Percentiles rank a stretch among this genome's conserved stretches.
These are phyloP conservation scores for Nipponia nippon DNA, from an alignment of 2,113 vertebrate genomes.

Conservation along the genomic window DNA sequence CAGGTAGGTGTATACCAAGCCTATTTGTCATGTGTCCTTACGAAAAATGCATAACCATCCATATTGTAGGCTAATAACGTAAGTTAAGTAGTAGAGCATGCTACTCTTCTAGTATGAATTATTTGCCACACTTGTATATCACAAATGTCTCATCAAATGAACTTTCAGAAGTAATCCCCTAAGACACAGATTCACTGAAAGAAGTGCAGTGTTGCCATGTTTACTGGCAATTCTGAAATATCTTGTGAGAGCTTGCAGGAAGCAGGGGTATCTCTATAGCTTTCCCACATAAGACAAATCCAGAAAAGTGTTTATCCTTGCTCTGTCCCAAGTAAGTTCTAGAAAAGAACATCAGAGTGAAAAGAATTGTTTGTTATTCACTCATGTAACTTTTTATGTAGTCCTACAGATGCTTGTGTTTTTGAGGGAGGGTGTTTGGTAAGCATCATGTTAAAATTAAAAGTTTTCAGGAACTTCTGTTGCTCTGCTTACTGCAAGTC, in stretches of 20 bases:
- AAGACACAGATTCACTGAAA: background rate
- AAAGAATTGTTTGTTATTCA: background rate
- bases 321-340: background rate
- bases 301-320: background rate
- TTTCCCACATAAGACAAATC: background rate
- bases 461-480: background rate
- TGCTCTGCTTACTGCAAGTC: background rate
- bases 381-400: background rate
- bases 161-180: background rate
- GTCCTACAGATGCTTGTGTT: background rate
- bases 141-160: background rate
- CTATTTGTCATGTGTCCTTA: background rate
- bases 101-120: background rate
- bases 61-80: background rate
- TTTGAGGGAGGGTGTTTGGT: background rate
- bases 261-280: background rate
- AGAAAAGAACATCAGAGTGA: background rate
- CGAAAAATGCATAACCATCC: background rate
- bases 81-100: background rate
- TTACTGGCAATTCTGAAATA: background rate
- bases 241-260: background rate
- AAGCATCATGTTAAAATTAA: background rate
- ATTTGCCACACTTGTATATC: background rate
- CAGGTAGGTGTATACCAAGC: slow-evolving; percentile 69
- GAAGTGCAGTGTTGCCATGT: background rate